phyloP scores from a whole-genome alignment of 2,888 invertebrate species.

The Stenichneumon culpator region DNA sequence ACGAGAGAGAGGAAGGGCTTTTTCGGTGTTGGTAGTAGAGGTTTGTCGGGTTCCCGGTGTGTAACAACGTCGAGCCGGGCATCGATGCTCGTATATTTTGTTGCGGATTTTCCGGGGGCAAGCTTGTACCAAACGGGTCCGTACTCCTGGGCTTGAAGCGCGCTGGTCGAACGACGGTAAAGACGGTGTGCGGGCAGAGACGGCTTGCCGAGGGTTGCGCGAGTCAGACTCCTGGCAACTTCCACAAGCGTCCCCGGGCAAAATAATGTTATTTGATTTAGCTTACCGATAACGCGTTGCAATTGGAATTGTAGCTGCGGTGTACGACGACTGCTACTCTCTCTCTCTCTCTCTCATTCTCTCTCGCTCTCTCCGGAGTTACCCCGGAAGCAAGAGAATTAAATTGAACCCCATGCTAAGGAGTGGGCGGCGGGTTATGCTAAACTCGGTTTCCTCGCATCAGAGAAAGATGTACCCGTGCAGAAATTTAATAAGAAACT shows the following conservation, averaged over 20 bases:
- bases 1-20: background rate
- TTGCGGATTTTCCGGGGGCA: slow-evolving; percentile 71
- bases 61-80: slow-evolving; percentile 59
- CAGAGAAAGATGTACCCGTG: slow-evolving; percentile 16
- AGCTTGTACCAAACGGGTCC: slow-evolving; percentile 34
- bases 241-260: slow-evolving; percentile 57
- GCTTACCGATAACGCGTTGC: slow-evolving; percentile 70
- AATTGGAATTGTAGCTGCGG: slow-evolving; percentile 52
- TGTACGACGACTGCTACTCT: slow-evolving; percentile 14
- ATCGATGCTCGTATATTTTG: slow-evolving; percentile 73
- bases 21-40: slow-evolving; percentile 10
- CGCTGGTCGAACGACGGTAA: slow-evolving; percentile 42
- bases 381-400: slow-evolving; percentile 65
- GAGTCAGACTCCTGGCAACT: slow-evolving; percentile 50
- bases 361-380: slow-evolving; percentile 37
- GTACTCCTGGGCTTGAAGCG: slow-evolving; percentile 25
- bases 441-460: slow-evolving; percentile 22
- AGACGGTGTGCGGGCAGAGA: slow-evolving; percentile 28
- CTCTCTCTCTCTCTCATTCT: too few relatives aligned
- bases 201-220: slow-evolving; percentile 20
- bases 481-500: slow-evolving; percentile 15
- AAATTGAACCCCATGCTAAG: slow-evolving; percentile 71
- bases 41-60: slow-evolving; percentile 58
- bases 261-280: slow-evolving; percentile 76
- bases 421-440: slow-evolving; percentile 33